Evolutionary conservation across 2,113 vertebrate genomes (phyloP).

Genomic region (Etheostoma spectabile): DNA sequence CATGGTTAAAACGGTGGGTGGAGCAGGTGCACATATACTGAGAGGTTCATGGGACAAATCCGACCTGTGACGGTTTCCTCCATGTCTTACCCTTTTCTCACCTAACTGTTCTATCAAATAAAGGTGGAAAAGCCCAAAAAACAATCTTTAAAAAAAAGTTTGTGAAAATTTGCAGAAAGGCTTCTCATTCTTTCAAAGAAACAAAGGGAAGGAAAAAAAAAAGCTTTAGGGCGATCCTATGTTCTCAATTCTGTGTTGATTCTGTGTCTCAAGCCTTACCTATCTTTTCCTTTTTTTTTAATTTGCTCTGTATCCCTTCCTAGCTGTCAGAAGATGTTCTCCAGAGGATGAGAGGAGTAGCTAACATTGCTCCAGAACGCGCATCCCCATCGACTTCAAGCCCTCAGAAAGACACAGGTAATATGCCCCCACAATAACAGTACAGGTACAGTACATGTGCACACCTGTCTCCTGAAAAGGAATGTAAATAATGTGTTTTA

Average conservation of each 20-base stretch:
- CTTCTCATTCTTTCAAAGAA: neutral
- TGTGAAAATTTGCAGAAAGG: neutral
- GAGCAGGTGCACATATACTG: no score
- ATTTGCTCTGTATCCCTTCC: neutral
- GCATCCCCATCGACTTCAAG: slow-evolving; percentile 36
- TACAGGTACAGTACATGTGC: no score
- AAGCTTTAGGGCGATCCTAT: neutral
- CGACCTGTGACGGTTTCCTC: no score
- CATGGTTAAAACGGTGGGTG: no score
- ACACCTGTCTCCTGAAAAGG: neutral
- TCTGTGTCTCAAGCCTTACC: neutral
- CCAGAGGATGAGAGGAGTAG: slow-evolving; percentile 81
- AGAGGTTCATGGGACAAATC: no score
- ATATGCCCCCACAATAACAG: no score
- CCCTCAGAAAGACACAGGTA: slow-evolving; percentile 68
- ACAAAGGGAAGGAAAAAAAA: neutral
- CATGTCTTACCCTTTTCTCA: no score
- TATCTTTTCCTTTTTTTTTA: neutral
- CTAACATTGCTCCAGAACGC: slow-evolving; percentile 65
- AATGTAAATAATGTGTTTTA: neutral
- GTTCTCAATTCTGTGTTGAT: neutral
- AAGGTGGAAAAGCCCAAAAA: no score
- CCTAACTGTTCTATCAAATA: no score
- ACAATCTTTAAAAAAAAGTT: no score
- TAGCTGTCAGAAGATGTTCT: slow-evolving; percentile 84